Conservation (phyloP, 2,797 vertebrate genomes). For the Enteromius thamalakanensis region DNA sequence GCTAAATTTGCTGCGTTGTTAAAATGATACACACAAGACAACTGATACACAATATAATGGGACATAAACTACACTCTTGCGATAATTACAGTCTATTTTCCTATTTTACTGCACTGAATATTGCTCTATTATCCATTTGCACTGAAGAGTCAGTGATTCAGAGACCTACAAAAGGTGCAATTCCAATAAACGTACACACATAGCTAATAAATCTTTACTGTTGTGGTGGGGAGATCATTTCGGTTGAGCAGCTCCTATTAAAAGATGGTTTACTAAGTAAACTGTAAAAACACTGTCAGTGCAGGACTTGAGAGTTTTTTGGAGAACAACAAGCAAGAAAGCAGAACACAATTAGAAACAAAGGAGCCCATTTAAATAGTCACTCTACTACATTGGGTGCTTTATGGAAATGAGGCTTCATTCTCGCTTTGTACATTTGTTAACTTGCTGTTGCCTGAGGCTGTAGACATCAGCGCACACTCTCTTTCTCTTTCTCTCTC, state of each 20-base stretch:
- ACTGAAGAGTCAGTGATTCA: constrained; percentile 1
- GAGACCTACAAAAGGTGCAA: neutral
- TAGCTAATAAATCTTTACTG: neutral
- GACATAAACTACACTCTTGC: constrained; percentile 1
- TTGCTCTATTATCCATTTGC: neutral
- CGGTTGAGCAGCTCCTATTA: neutral
- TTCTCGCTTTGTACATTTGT: constrained; percentile 79
- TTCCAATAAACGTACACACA: neutral
- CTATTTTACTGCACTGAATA: neutral
- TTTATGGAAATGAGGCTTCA: constrained; percentile 81
- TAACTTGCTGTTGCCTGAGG: constrained; percentile 80
- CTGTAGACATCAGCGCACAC: constrained; percentile 76
- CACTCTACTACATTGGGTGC: constrained; percentile 71
- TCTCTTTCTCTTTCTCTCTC: neutral
- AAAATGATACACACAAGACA: constrained; percentile 7
- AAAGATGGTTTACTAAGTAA: constrained; percentile 12
- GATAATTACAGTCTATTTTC: constrained; percentile 1
- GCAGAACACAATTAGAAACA: constrained; percentile 74
- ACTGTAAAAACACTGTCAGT: constrained; percentile 1
- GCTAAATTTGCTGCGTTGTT: neutral
- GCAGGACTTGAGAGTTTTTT: constrained; percentile 41
- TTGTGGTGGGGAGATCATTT: neutral
- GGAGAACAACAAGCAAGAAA: constrained; percentile 54
- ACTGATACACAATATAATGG: neutral
- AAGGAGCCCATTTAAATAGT: constrained; percentile 77